These are phyloP conservation scores for Sepiola atlantica DNA, from an alignment of 2,888 invertebrate species.

Conservation along the genomic window DNA sequence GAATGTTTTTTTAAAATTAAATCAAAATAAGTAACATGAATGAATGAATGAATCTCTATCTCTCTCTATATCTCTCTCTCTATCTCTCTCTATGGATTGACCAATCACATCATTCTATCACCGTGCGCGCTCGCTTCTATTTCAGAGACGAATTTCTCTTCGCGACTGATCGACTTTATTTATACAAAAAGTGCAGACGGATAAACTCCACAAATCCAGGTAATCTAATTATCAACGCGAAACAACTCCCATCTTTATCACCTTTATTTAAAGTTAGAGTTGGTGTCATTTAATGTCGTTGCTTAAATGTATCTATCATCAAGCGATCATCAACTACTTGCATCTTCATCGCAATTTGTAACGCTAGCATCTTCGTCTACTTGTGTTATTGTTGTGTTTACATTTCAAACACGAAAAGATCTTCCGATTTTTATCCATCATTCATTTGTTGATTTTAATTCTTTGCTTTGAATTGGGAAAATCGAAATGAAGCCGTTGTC, in stretches of 20 bases:
- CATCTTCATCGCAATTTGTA: neutral
- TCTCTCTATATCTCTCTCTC: neutral
- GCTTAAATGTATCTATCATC: neutral
- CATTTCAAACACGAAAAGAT: neutral
- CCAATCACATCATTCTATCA: neutral
- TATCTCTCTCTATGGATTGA: neutral
- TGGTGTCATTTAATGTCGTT: neutral
- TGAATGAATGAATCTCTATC: neutral
- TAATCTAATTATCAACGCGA: neutral
- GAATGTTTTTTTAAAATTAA: too few relatives aligned
- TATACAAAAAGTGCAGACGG: neutral
- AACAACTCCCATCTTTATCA: neutral
- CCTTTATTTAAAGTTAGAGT: neutral
- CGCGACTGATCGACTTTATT: neutral
- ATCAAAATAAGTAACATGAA: too few relatives aligned
- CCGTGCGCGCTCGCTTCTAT: neutral
- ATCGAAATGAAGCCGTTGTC: neutral
- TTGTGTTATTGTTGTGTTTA: neutral
- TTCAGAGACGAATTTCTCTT: neutral
- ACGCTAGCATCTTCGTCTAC: neutral
- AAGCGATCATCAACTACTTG: neutral
- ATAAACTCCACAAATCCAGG: neutral
- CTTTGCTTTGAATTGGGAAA: neutral
- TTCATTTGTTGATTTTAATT: neutral
- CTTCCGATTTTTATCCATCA: neutral